Evolutionary conservation across 2,113 vertebrate genomes (phyloP).

Genomic region (Ciconia stormi): DNA sequence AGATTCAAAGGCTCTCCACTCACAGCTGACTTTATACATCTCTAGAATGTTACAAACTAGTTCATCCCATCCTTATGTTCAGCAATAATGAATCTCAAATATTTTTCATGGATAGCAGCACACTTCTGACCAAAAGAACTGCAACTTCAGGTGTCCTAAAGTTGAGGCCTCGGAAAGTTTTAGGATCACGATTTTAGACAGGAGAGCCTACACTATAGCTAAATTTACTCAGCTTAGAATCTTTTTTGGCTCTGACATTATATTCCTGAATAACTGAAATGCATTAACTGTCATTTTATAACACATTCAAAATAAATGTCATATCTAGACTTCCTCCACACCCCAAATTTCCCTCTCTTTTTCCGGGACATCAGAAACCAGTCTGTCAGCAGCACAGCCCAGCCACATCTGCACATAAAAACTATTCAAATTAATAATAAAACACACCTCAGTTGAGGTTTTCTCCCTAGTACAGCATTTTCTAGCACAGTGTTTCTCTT

Average conservation of each 20-base stretch:
- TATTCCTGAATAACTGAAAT: neutral
- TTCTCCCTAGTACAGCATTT: conserved; percentile 13
- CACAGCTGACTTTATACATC: neutral
- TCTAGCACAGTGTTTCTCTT: conserved; percentile 61
- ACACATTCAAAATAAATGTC: neutral
- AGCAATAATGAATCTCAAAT: neutral
- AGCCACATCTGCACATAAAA: neutral
- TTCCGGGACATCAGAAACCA: neutral
- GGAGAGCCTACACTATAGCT: neutral
- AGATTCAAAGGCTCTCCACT: neutral
- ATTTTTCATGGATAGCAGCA: neutral
- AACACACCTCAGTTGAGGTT: conserved; percentile 23
- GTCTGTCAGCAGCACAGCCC: neutral
- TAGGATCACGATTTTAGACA: neutral
- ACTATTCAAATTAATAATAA: neutral
- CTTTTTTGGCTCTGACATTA: neutral
- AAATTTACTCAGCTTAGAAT: neutral
- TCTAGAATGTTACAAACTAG: accelerated
- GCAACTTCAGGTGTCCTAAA: neutral
- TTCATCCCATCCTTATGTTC: neutral
- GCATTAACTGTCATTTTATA: neutral
- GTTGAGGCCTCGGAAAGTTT: neutral
- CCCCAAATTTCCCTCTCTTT: neutral
- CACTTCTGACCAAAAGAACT: neutral
- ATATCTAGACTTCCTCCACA: neutral